Conservation (phyloP, 2,888 invertebrate species). For the Steinernema carpocapsae region DNA sequence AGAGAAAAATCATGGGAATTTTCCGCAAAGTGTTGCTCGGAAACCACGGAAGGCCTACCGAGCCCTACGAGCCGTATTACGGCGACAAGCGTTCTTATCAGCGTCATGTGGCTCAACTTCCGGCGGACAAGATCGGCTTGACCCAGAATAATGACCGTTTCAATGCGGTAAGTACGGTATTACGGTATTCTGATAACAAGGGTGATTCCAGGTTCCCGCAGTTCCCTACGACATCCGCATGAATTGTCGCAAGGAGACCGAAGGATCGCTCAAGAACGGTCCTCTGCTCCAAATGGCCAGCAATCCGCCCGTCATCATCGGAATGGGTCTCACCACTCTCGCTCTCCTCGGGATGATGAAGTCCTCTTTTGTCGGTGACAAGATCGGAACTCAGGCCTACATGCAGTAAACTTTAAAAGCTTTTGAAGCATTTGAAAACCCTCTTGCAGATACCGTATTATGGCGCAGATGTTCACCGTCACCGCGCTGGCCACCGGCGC, state of each 20-base stretch:
- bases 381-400: conserved; percentile 57
- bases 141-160: conserved; percentile 4
- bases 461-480: conserved; percentile 62
- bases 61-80: conserved; percentile 13
- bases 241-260: conserved; percentile 48
- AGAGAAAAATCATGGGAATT: conserved; percentile 20
- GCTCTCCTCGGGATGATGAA: conserved; percentile 30
- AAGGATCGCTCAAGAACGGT: conserved; percentile 19
- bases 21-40: conserved; percentile 28
- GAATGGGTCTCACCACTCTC: conserved; percentile 18
- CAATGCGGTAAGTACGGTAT: neutral
- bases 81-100: conserved; percentile 32
- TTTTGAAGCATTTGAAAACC: neutral
- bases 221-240: conserved; percentile 63
- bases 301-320: conserved; percentile 25
- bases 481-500: conserved; percentile 60
- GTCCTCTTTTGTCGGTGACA: conserved; percentile 56
- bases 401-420: conserved; percentile 52
- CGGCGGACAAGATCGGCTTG: neutral
- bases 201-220: conserved; percentile 51
- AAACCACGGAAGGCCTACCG: neutral
- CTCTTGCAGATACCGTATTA: conserved; percentile 51
- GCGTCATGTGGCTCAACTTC: conserved; percentile 3
- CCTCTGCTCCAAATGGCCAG: conserved; percentile 4
- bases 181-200: neutral